A percentile compares a stretch with the other conserved stretches of the same genome.
Evolutionary conservation across 1,140 invertebrate species (phyloP).

Genomic region (Nomia melanderi): DNA sequence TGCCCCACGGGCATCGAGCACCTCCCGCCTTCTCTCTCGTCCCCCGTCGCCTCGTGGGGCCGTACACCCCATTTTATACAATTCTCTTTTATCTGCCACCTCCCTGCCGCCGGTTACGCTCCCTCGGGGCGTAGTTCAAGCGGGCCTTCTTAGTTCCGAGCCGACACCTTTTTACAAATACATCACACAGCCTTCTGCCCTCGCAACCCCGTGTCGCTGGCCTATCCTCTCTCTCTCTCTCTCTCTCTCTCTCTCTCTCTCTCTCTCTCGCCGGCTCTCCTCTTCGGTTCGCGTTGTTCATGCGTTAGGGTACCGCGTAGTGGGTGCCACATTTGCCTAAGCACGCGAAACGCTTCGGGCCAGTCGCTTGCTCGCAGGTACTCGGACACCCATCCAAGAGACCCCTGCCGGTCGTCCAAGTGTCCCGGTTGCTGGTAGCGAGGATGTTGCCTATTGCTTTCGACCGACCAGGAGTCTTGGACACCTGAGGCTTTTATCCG

Average conservation of each 20-base stretch:
- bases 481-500: too few relatives aligned
- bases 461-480: too few relatives aligned
- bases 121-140: slow-evolving; percentile 76
- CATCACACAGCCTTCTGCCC: slow-evolving; percentile 78
- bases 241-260: too few relatives aligned
- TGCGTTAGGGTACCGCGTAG: slow-evolving; percentile 49
- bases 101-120: slow-evolving; percentile 70
- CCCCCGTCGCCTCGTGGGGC: slow-evolving; percentile 42
- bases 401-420: background rate
- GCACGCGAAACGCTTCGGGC: slow-evolving; percentile 73
- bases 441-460: too few relatives aligned
- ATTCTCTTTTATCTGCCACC: slow-evolving; percentile 80
- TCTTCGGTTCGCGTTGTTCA: slow-evolving; percentile 18
- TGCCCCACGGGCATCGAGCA: slow-evolving; percentile 73
- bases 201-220: slow-evolving; percentile 36
- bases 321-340: slow-evolving; percentile 78
- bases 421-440: background rate
- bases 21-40: slow-evolving; percentile 42
- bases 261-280: slow-evolving; percentile 14
- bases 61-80: slow-evolving; percentile 78
- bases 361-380: slow-evolving; percentile 71
- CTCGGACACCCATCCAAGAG: slow-evolving; percentile 5
- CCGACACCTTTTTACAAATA: slow-evolving; percentile 82
- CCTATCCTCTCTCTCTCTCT: background rate
- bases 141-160: slow-evolving; percentile 78